phyloP scores from a whole-genome alignment of 2,888 invertebrate species.

The Graphium colonna region DNA sequence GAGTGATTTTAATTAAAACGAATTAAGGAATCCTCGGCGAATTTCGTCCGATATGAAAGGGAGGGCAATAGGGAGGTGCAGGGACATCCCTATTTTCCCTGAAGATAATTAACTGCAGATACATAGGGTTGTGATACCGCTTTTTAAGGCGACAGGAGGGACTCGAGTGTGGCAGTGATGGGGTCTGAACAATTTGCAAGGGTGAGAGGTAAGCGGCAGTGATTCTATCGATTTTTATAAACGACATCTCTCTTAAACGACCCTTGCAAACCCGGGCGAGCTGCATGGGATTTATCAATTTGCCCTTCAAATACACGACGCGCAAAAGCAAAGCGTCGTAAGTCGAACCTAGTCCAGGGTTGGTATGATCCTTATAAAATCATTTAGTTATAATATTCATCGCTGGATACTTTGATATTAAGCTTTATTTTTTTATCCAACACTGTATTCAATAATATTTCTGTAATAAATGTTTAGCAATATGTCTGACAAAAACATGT shows the following conservation, averaged over 20 bases:
- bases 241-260: slow-evolving; percentile 20
- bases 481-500: too few species aligned
- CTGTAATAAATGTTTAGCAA: too few species aligned
- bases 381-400: too few species aligned
- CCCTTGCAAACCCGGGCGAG: background rate
- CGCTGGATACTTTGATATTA: too few species aligned
- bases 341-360: background rate
- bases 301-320: slow-evolving; percentile 7
- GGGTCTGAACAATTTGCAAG: slow-evolving; percentile 71
- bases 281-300: slow-evolving; percentile 24
- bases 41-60: slow-evolving; percentile 29
- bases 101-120: slow-evolving; percentile 74
- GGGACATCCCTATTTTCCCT: slow-evolving; percentile 63
- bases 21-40: slow-evolving; percentile 60
- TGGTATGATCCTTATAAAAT: too few species aligned
- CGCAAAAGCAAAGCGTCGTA: background rate
- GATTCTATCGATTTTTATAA: slow-evolving; percentile 74
- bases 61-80: slow-evolving; percentile 64
- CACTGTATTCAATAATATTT: too few species aligned
- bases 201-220: slow-evolving; percentile 70
- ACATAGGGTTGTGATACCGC: slow-evolving; percentile 60
- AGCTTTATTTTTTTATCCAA: too few species aligned
- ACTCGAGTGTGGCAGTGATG: slow-evolving; percentile 48
- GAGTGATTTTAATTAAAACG: slow-evolving; percentile 69
- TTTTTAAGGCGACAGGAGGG: slow-evolving; percentile 61